Evolutionary conservation across 2,797 vertebrate genomes (phyloP).

Genomic region (Pangasius krempfi): DNA sequence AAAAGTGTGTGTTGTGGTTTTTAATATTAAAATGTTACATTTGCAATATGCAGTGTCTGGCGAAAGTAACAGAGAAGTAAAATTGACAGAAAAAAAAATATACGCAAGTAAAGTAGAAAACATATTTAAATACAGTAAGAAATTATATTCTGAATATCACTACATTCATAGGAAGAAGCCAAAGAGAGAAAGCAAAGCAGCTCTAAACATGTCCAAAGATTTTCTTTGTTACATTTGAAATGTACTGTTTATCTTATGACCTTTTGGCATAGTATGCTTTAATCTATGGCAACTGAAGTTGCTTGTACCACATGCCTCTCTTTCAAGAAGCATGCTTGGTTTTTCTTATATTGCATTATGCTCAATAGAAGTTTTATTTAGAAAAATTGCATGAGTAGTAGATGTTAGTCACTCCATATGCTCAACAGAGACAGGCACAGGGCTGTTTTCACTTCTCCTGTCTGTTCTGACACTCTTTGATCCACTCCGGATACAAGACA

Average conservation of each 20-base stretch:
- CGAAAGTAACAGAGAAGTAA: not conserved
- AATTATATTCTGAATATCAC: not conserved
- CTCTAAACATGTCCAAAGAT: not conserved
- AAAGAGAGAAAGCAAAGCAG: not conserved
- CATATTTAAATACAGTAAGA: not conserved
- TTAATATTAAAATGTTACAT: not conserved
- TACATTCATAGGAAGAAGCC: not conserved
- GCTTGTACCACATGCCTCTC: not conserved
- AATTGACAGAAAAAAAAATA: not conserved
- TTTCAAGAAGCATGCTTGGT: not conserved
- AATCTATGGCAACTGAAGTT: not conserved
- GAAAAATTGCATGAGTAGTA: conserved; percentile 22
- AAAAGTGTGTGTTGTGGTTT: not conserved
- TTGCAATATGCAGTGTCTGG: not conserved
- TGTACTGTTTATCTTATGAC: not conserved
- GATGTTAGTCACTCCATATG: conserved; percentile 43
- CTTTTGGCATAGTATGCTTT: not conserved
- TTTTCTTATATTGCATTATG: not conserved
- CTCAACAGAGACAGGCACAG: conserved; percentile 33
- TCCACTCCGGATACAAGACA: conserved; percentile 55
- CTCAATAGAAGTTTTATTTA: not conserved
- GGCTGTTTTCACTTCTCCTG: conserved; percentile 45
- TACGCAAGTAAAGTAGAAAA: not conserved
- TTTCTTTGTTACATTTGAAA: not conserved
- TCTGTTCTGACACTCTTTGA: conserved; percentile 52